A percentile compares a stretch with the other conserved stretches of the same genome.
phyloP scores from a whole-genome alignment of 2,888 invertebrate genomes.

The Therioaphis trifolii region DNA sequence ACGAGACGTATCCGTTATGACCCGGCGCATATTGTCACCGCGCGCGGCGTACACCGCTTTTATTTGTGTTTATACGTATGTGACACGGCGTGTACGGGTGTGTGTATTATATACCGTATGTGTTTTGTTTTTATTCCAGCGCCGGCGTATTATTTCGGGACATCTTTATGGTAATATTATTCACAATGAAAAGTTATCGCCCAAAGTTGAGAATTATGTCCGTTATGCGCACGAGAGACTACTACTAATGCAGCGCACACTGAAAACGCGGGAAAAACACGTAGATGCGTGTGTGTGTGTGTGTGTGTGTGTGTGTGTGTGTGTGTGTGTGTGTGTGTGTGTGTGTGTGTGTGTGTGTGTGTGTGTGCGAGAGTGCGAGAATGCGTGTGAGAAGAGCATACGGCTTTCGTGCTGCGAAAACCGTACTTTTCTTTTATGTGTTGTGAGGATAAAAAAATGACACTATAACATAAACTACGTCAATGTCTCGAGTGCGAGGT shows the following conservation, averaged over 20 bases:
- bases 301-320: too few relatives aligned
- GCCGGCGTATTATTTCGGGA: constrained; percentile 30
- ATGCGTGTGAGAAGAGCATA: too few relatives aligned
- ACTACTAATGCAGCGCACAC: neutral
- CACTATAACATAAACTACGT: constrained; percentile 49
- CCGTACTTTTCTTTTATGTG: constrained; percentile 49
- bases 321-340: too few relatives aligned
- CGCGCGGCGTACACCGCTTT: neutral
- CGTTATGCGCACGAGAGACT: neutral
- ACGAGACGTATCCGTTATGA: neutral
- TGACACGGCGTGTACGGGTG: too few relatives aligned
- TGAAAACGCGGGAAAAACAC: neutral
- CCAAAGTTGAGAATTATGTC: constrained; percentile 32
- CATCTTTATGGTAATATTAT: constrained; percentile 55
- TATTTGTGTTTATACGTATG: constrained; percentile 45
- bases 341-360: too few relatives aligned
- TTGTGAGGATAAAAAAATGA: constrained; percentile 15
- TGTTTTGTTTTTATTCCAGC: constrained; percentile 18
- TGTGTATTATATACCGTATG: neutral
- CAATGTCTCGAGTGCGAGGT: neutral
- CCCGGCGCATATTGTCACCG: constrained; percentile 30
- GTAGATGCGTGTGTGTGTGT: too few relatives aligned
- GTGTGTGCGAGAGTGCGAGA: too few relatives aligned
- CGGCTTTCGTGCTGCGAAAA: constrained; percentile 20
- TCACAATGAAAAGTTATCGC: constrained; percentile 58